phyloP scores from a whole-genome alignment of 2,113 vertebrate genomes.

The Prochilodus magdalenae region DNA sequence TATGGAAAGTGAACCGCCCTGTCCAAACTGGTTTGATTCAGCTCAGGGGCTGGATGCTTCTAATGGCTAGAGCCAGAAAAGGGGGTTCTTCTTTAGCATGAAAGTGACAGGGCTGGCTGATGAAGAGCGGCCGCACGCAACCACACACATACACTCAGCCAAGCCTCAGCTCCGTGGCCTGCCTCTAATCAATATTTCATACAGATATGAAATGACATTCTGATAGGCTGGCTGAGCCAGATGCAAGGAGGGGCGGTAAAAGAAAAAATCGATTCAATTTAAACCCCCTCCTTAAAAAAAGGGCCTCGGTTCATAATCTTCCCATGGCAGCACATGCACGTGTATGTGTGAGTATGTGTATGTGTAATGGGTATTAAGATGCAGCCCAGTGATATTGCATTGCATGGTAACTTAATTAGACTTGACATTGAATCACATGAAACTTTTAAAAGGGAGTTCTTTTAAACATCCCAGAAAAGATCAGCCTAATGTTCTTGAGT shows the following conservation, averaged over 20 bases:
- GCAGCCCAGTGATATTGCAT: constrained; percentile 6
- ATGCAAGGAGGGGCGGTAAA: constrained; percentile 26
- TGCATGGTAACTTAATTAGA: constrained; percentile 19
- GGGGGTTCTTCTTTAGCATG: not conserved
- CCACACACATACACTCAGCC: not conserved
- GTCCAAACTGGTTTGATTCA: constrained; percentile 2
- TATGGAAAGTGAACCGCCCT: not conserved
- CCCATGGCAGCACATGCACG: constrained; percentile 9
- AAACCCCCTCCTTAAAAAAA: constrained; percentile 24
- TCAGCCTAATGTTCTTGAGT: not conserved
- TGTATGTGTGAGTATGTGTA: not conserved
- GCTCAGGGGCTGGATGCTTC: not conserved
- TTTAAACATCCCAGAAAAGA: not conserved
- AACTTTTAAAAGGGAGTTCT: not conserved
- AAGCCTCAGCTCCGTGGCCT: constrained; percentile 23
- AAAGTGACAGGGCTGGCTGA: not conserved
- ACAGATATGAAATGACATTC: constrained; percentile 60
- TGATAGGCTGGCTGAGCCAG: constrained; percentile 42
- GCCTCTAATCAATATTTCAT: constrained; percentile 63
- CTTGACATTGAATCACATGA: constrained; percentile 21
- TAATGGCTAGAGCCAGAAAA: constrained; percentile 10
- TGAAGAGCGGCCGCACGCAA: constrained; percentile 2
- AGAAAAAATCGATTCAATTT: constrained; percentile 50
- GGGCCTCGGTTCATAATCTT: constrained; percentile 11
- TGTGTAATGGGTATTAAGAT: constrained; percentile 7